Base-by-base conservation (phyloP, 2,888 invertebrate genomes). In the Ichneumoninae sp. region DNA sequence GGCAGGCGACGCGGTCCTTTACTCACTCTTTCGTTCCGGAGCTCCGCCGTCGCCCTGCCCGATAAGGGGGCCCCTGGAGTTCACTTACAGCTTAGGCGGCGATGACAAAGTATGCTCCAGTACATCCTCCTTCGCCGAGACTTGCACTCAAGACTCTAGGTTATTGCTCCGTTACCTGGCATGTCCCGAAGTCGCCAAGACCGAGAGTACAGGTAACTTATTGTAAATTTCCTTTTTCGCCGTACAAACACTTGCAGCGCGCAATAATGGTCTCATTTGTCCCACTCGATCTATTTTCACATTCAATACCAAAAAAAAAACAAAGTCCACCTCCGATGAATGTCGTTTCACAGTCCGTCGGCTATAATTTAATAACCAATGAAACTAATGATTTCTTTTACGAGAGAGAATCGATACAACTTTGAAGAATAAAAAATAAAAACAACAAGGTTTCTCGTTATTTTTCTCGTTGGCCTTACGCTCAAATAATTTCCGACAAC, bases 131-230 rank as follows among this genome's bases (percentile, higher is more conserved):
- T 95, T 96, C 65, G 97, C 97, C 0, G 97, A 97, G 93, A 96
- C 97, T 74, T 98, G 98, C 94, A 97, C 97, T 0, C 97, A 97
- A 89, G 96, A 97, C 90, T 97, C 97, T 1, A 94, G 97, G 62
- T 95, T 98, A 65, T 95, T 97, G 85, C 95, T 98, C 86, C 96
- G 97, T 86, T 98, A 97, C 93, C 97, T 97, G 94, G 97, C 97
- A 0, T 98, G 98, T 91, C 96, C 97, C 0, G 97, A 97, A 90
- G 96, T 97, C 4, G 95, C 94, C 0, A 96, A 96, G 62, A 96
- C 97, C 0, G 97, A 97, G 93, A 97, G 97, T 91, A 96, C 96
- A 88, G 96, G 97, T 97, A 92, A 94, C 7, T 2, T 13, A 36
- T 33, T 44, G 6, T 62, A 16, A 26, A 19, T 16, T 47, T 47